Percentiles rank a stretch among this genome's conserved stretches.
Evolutionary conservation across 2,113 vertebrate species (phyloP).

Genomic region (Ranitomeya variabilis): DNA sequence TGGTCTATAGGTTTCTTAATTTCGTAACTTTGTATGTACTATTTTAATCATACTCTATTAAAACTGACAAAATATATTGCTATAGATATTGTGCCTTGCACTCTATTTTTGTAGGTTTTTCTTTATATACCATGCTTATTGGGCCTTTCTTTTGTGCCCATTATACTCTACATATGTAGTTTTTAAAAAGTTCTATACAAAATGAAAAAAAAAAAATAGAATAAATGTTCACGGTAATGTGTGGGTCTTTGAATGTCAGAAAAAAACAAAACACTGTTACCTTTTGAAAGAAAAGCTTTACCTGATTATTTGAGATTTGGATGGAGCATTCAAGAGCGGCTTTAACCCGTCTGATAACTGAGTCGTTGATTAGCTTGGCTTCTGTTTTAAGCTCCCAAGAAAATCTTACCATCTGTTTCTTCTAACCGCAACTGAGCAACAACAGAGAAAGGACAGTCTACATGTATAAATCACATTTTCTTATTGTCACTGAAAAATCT

Average conservation of each 20-base stretch:
- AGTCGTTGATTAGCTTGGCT: constrained; percentile 77
- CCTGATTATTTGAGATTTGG: constrained; percentile 68
- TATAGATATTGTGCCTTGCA: too few species aligned
- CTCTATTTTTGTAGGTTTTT: too few species aligned
- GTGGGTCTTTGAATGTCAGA: background rate
- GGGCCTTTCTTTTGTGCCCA: too few species aligned
- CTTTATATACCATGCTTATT: too few species aligned
- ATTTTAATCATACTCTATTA: too few species aligned
- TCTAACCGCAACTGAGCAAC: constrained; percentile 71
- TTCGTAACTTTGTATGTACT: too few species aligned
- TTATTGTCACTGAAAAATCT: constrained; percentile 73
- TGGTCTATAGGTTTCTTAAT: too few species aligned
- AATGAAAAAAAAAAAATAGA: constrained; percentile 58
- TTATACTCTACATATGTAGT: constrained; percentile 75
- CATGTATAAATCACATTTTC: constrained; percentile 67
- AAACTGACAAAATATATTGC: too few species aligned
- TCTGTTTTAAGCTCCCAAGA: constrained; percentile 77
- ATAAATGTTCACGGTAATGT: background rate
- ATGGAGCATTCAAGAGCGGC: constrained; percentile 64
- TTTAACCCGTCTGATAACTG: constrained; percentile 73
- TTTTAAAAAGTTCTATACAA: constrained; percentile 72
- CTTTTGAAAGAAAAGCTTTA: constrained; percentile 71
- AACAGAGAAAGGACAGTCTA: constrained; percentile 69
- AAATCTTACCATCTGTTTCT: constrained; percentile 83
- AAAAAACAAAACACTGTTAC: constrained; percentile 65